Evolutionary conservation across 2,113 vertebrate genomes (phyloP).

Genomic region (Lagopus muta): DNA sequence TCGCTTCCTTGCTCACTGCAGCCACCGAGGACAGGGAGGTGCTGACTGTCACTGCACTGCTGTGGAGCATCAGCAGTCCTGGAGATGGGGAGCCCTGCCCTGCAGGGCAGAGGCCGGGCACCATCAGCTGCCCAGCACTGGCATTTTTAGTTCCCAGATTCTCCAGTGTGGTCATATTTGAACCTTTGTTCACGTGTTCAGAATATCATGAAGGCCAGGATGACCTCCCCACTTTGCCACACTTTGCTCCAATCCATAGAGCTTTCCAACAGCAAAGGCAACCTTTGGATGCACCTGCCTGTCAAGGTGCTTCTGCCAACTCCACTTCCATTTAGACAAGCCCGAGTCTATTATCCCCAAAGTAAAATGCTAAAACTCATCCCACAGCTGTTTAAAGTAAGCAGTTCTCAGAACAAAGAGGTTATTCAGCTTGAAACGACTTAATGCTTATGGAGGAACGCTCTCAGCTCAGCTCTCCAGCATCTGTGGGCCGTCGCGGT

Average conservation of each 20-base stretch:
- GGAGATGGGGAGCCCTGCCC: background rate
- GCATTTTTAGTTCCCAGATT: background rate
- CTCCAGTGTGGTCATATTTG: background rate
- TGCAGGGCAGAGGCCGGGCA: background rate
- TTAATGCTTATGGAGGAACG: background rate
- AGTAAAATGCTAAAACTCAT: background rate
- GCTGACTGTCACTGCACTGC: accelerated
- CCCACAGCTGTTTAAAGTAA: conserved; percentile 11
- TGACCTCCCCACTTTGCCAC: background rate
- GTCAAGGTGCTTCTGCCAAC: background rate
- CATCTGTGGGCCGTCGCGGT: conserved; percentile 52
- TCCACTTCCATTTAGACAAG: background rate
- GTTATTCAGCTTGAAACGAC: conserved; percentile 43
- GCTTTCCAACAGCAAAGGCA: background rate
- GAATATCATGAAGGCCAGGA: background rate
- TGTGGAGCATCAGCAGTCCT: accelerated
- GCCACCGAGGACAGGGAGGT: accelerated
- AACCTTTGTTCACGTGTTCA: background rate
- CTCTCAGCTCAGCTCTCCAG: background rate
- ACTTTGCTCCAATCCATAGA: accelerated
- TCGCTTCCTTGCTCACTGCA: background rate
- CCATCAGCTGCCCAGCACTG: background rate
- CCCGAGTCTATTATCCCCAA: background rate
- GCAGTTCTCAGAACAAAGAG: conserved; percentile 64
- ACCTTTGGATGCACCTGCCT: accelerated